Conservation (phyloP, 2,888 invertebrate species). For the Drosophila mettleri region DNA sequence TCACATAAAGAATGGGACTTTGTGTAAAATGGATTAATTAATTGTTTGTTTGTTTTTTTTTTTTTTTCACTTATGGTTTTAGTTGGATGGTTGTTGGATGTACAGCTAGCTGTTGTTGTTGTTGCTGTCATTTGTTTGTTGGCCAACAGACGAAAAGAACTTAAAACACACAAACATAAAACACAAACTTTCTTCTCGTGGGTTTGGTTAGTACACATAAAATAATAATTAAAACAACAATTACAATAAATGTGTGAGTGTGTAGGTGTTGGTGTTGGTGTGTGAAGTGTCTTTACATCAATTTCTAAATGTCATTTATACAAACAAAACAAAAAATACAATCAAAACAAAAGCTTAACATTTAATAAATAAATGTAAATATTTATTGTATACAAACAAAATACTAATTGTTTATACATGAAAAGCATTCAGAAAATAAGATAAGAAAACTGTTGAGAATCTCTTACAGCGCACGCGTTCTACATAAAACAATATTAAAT, state of each 20-base stretch:
- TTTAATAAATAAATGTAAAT: constrained; percentile 26
- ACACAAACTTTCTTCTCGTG: constrained; percentile 20
- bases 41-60: neutral
- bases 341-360: constrained; percentile 33
- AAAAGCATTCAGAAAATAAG: constrained; percentile 12
- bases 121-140: constrained; percentile 13
- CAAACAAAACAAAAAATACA: constrained; percentile 2
- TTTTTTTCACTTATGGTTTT: constrained; percentile 23
- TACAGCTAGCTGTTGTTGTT: constrained; percentile 20
- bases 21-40: no score
- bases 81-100: constrained; percentile 30
- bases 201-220: constrained; percentile 30
- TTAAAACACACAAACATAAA: constrained; percentile 30
- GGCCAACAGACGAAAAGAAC: constrained; percentile 31
- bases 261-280: constrained; percentile 19
- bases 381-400: constrained; percentile 38
- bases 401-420: constrained; percentile 29
- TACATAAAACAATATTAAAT: constrained; percentile 25
- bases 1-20: constrained; percentile 8
- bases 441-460: constrained; percentile 17
- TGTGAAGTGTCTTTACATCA: constrained; percentile 22
- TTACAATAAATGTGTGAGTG: constrained; percentile 32
- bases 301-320: constrained; percentile 16
- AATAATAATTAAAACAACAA: constrained; percentile 47
- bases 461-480: constrained; percentile 23